Evolutionary conservation across 2,113 vertebrate genomes (phyloP).

Genomic region (Oxygymnocypris stewartii): DNA sequence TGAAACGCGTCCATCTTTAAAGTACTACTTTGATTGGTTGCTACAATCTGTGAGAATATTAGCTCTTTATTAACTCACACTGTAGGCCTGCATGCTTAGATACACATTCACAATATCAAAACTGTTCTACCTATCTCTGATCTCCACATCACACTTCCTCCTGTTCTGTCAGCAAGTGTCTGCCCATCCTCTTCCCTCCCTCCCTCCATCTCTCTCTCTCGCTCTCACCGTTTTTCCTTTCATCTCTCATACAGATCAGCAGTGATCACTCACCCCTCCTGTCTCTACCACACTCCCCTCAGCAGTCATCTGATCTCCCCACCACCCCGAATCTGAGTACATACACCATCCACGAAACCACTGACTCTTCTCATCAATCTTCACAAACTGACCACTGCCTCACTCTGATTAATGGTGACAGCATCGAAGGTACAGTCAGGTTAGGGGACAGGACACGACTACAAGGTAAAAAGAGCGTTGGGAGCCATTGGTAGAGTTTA

Average conservation of each 20-base stretch:
- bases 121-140: neutral
- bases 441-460: conserved; percentile 66
- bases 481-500: conserved; percentile 35
- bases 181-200: neutral
- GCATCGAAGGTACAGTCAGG: conserved; percentile 56
- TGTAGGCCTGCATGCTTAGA: neutral
- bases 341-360: conserved; percentile 49
- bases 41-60: too few species aligned
- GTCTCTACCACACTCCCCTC: conserved; percentile 34
- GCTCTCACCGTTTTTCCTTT: neutral
- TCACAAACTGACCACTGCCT: conserved; percentile 46
- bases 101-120: neutral
- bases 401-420: conserved; percentile 77
- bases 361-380: conserved; percentile 76
- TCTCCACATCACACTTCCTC: conserved; percentile 36
- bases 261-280: conserved; percentile 47
- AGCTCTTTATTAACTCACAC: neutral
- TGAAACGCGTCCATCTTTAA: neutral
- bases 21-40: neutral
- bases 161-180: neutral
- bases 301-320: conserved; percentile 46
- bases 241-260: conserved; percentile 30
- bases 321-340: conserved; percentile 37
- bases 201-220: neutral
- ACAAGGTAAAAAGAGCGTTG: conserved; percentile 50